Evolutionary conservation across 2,113 vertebrate species (phyloP), one percentile per base, ranked within the genome.

Genomic region (Vombatus ursinus): DNA sequence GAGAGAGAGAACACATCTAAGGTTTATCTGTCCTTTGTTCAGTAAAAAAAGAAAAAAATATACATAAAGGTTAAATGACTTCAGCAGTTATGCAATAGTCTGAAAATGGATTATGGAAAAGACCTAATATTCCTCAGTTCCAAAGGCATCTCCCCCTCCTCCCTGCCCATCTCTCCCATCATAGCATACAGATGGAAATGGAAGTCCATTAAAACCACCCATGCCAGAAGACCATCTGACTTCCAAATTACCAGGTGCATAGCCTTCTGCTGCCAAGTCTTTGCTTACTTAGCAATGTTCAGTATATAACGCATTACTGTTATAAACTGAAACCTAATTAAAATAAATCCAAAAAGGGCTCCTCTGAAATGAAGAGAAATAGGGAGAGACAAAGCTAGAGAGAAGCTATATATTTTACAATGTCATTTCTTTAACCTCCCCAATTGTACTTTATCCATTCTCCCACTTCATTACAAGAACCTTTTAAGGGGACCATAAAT

Each of bases 401-500:
- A 90, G 48, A 28, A 26, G 90, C 25, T 90, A 90, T 50, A 90
- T 90, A 90, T 90, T 90, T 90, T 90, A 44, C 50, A 90, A 90
- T 44, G 90, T 19, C 49, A 90, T 90, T 48, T 90, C 49, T 90
- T 90, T 49, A 90, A 90, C 68, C n/a, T 49, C 48, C 48, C 49
- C 49, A 50, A 14, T 90, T 90, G 90, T 50, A 90, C 90, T 90
- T 90, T 90, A 48, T 19, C n/a, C 68, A 84, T 50, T 50, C 28
- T 90, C 49, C 48, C 90, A 90, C 90, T 90, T 90, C 90, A 50
- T 90, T 90, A 90, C n/a, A 50, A 90, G 90, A 90, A 50, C 90
- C 90, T 90, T 90, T 90, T 90, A 90, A 90, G 90, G 47, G 90
- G 90, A 90, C 14, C 90, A 90, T 90, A 90, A 90, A 90, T 90